Percentiles rank a stretch among this genome's conserved stretches.
These are phyloP conservation scores for Odocoileus virginianus DNA, from an alignment of 2,113 vertebrate genomes.

Conservation along the genomic window DNA sequence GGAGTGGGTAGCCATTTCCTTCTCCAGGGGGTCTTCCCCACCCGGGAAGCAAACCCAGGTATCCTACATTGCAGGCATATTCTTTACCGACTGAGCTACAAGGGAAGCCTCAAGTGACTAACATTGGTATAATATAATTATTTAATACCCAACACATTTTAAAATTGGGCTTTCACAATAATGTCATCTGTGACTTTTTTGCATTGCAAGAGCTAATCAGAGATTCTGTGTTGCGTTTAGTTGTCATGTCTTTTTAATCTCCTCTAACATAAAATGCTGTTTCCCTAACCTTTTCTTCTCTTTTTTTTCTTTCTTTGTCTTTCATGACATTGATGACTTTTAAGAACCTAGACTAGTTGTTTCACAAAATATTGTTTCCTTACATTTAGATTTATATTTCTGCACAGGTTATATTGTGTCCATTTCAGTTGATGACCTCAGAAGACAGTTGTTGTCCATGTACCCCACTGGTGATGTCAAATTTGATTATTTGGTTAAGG, in stretches of 20 bases:
- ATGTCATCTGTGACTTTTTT: not conserved
- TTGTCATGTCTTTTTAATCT: not conserved
- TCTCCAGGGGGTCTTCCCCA: no score
- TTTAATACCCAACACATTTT: not conserved
- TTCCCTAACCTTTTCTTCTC: not conserved
- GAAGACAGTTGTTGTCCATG: not conserved
- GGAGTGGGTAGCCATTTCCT: no score
- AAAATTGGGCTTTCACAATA: not conserved
- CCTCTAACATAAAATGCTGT: not conserved
- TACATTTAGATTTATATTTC: not conserved
- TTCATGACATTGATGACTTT: not conserved
- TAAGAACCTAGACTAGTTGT: not conserved
- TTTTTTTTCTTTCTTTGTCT: not conserved
- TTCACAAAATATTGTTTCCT: not conserved
- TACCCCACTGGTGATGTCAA: not conserved
- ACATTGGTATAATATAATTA: not conserved
- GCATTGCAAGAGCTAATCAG: not conserved
- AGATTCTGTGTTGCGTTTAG: not conserved
- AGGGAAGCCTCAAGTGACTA: not conserved
- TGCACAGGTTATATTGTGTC: not conserved
- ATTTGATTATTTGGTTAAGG: slow-evolving; percentile 10
- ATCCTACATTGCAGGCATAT: no score
- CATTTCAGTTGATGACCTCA: not conserved
- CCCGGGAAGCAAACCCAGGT: no score
- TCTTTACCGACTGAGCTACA: no score